Base-by-base conservation (phyloP, 2,888 invertebrate genomes). In the Nemurella pictetii region DNA sequence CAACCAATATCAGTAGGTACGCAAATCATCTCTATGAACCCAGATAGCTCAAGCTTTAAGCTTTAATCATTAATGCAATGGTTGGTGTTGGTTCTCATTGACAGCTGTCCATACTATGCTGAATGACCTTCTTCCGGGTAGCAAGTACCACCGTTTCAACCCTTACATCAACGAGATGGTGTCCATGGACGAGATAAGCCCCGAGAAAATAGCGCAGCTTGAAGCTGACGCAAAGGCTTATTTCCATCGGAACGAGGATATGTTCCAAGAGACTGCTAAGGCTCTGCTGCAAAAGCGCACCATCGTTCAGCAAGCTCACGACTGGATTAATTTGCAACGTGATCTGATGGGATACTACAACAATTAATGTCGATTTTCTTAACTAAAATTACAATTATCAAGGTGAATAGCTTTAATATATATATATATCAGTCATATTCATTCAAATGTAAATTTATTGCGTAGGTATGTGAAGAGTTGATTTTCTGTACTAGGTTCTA, bases 131-230 rank as follows among this genome's bases (percentile, higher is more conserved):
- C 90, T 97, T 0, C 95, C 95, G 0, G 92, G 93, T 0, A 92
- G 94, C 74, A 92, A 93, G 55, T 97, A 98, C 90, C 97, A 93
- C 90, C 93, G 98, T 4, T 95, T 98, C 90, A 98, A 98, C 91
- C 98, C 98, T 0, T 96, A 97, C 88, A 91, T 98, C 85, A 94
- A 95, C 85, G 94, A 95, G 89, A 94, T 95, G 89, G 92, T 96
- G 85, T 92, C 93, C 20, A 94, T 98, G 93, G 95, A 96, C 88
- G 97, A 97, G 90, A 95, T 95, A 72, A 91, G 95, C 87, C 93
- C 95, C 0, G 93, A 93, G 29, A 95, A 95, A 89, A 91, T 97
- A 83, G 92, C 93, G 85, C 93, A 93, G 89, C 91, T 98, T 88
- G 92, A 95, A 86, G 92, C 93, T 32, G 97, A 97, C 90, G 95